Percentiles rank a stretch among this genome's conserved stretches.
phyloP scores from a whole-genome alignment of 2,888 invertebrate genomes.

The Caprella mutica region DNA sequence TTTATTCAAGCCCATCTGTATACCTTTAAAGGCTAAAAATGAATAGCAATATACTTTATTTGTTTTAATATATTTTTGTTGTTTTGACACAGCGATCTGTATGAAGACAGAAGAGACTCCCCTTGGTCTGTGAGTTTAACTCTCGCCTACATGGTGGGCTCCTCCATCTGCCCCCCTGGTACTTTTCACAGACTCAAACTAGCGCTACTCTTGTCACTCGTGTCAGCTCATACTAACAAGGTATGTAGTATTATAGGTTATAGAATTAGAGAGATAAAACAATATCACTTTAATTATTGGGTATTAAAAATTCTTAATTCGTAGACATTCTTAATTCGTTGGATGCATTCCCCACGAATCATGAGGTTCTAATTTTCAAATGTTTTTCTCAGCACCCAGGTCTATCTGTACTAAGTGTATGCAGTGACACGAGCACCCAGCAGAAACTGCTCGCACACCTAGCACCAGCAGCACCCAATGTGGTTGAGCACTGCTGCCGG shows the following conservation, averaged over 20 bases:
- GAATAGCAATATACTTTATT: too few species aligned
- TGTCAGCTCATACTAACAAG: background rate
- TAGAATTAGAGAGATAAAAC: background rate
- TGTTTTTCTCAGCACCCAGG: background rate
- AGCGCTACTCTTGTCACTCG: conserved; percentile 34
- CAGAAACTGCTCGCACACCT: conserved; percentile 7
- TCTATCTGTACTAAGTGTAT: conserved; percentile 23
- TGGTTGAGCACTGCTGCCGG: background rate
- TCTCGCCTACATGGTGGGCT: conserved; percentile 41
- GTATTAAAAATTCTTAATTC: background rate
- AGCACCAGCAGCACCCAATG: background rate
- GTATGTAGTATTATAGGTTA: background rate
- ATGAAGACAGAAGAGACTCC: conserved; percentile 21
- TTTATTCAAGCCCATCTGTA: too few species aligned
- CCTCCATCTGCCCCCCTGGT: conserved; percentile 41
- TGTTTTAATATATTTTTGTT: too few species aligned
- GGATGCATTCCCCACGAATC: too few species aligned
- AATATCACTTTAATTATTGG: background rate
- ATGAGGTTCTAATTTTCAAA: too few species aligned
- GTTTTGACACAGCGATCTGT: conserved; percentile 16
- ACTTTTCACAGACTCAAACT: conserved; percentile 43
- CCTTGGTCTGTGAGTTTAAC: conserved; percentile 41
- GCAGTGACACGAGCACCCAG: conserved; percentile 16
- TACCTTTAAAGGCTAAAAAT: too few species aligned
- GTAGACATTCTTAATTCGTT: background rate